These are phyloP conservation scores for Druon quercuslanigerum DNA, from an alignment of 1,140 invertebrate genomes.

Conservation along the genomic window DNA sequence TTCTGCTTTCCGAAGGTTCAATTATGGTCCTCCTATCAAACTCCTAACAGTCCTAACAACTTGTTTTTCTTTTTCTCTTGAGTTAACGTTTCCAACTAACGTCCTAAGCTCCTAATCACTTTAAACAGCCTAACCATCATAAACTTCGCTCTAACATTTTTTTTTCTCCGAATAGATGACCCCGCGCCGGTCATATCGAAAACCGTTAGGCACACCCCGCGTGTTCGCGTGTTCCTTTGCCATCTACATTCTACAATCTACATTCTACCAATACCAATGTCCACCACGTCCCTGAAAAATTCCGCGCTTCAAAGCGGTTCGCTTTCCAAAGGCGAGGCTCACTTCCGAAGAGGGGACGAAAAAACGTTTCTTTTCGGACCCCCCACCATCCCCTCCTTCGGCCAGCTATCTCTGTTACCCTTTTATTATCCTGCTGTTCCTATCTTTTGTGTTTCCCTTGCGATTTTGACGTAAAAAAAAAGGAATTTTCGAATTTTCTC, in stretches of 20 bases:
- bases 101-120: neutral
- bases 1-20: too few species aligned
- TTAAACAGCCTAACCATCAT: neutral
- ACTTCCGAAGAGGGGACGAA: conserved; percentile 13
- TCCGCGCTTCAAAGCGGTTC: neutral
- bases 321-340: conserved; percentile 20
- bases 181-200: conserved; percentile 25
- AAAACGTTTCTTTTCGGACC: conserved; percentile 14
- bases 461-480: too few species aligned
- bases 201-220: conserved; percentile 30
- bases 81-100: neutral
- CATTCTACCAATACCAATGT: conserved; percentile 22
- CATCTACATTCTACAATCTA: neutral
- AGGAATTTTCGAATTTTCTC: too few species aligned
- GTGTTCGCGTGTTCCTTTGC: neutral
- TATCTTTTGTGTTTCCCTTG: too few species aligned
- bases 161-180: neutral
- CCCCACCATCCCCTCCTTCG: neutral
- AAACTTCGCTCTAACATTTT: neutral
- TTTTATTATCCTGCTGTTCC: neutral
- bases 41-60: too few species aligned
- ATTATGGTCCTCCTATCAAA: too few species aligned
- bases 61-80: too few species aligned
- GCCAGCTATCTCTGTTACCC: neutral
- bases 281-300: conserved; percentile 10